phyloP scores from a whole-genome alignment of 2,113 vertebrate genomes.

The Emydura subglobosa region DNA sequence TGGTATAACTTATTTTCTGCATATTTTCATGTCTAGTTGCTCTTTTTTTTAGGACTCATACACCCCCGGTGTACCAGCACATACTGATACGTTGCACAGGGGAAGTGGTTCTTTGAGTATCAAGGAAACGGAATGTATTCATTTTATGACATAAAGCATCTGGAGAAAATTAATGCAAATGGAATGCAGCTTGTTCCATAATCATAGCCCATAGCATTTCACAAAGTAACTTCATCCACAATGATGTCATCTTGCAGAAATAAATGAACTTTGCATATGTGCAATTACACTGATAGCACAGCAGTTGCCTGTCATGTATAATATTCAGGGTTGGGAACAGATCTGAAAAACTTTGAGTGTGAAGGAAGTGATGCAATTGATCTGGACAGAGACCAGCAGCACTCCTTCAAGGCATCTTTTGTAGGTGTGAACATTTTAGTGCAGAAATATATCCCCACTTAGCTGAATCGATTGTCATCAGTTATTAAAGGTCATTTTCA shows the following conservation, averaged over 20 bases:
- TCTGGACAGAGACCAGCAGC: background rate
- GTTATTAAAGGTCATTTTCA: background rate
- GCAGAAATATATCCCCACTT: background rate
- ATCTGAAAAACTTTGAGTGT: background rate
- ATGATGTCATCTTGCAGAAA: background rate
- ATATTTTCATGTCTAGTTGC: background rate
- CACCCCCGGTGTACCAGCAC: background rate
- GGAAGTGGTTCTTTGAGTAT: slow-evolving; percentile 18
- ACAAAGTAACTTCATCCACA: background rate
- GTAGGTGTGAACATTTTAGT: background rate
- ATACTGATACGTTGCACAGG: background rate
- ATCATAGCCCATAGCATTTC: slow-evolving; percentile 34
- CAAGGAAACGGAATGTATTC: background rate
- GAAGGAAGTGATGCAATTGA: background rate
- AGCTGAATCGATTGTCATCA: background rate
- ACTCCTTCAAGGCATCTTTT: background rate
- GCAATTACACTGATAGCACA: background rate
- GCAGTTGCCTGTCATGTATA: background rate
- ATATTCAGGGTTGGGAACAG: background rate
- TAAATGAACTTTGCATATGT: background rate
- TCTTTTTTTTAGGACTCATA: background rate
- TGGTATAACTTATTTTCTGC: slow-evolving; percentile 30
- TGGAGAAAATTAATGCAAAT: slow-evolving; percentile 43
- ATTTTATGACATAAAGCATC: slow-evolving; percentile 48
- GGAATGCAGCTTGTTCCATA: background rate